Evolutionary conservation across 2,888 invertebrate genomes (phyloP).

Genomic region (Drosophila setosimentum): DNA sequence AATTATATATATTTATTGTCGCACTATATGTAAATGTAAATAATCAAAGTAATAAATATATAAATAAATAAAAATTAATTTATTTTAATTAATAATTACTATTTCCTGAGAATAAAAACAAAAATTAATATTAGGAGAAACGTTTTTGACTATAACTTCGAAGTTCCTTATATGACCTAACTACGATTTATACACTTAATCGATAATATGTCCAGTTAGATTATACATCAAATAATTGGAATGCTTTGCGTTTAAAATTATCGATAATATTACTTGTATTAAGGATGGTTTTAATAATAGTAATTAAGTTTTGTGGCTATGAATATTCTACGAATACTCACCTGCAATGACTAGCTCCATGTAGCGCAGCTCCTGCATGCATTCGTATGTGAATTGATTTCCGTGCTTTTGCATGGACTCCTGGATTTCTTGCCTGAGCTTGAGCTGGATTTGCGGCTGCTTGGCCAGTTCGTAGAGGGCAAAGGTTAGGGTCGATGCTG

Average conservation of each 20-base stretch:
- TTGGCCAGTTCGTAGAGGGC: slow-evolving; percentile 86
- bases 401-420: slow-evolving; percentile 79
- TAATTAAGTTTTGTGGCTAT: too few relatives aligned
- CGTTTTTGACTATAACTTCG: not conserved
- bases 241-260: not conserved
- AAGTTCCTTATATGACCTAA: not conserved
- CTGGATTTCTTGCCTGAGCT: slow-evolving; percentile 84
- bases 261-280: too few relatives aligned
- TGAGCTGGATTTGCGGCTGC: slow-evolving; percentile 85
- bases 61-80: not conserved
- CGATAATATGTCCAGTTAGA: not conserved
- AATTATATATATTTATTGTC: too few relatives aligned
- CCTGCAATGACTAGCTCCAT: slow-evolving; percentile 86
- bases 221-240: not conserved
- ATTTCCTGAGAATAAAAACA: too few relatives aligned
- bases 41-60: not conserved
- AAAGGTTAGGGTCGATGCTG: slow-evolving; percentile 85
- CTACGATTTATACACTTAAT: not conserved
- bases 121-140: not conserved
- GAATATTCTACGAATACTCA: slow-evolving; percentile 43
- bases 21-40: too few relatives aligned
- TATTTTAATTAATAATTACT: not conserved
- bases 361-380: slow-evolving; percentile 85
- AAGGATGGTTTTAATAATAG: too few relatives aligned
- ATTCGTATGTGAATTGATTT: slow-evolving; percentile 83